A percentile compares a stretch with the other conserved stretches of the same genome.
Conservation (phyloP, 2,113 vertebrate genomes). For the Tragelaphus imberbis region DNA sequence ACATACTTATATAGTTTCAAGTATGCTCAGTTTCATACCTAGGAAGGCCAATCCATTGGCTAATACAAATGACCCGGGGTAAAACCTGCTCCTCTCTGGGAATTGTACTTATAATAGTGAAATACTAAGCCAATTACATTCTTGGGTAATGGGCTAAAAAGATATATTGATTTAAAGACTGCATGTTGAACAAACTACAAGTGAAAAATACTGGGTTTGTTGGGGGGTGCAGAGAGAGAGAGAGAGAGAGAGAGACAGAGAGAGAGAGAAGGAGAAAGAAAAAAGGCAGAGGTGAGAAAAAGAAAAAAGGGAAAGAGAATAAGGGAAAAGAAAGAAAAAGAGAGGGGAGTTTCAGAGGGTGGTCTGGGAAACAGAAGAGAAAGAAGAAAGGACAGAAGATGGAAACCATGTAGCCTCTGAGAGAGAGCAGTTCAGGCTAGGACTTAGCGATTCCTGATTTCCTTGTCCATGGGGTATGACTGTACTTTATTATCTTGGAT, state of each 20-base stretch:
- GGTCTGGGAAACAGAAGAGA: not conserved
- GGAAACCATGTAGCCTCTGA: not conserved
- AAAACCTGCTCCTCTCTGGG: not conserved
- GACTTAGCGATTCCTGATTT: not conserved
- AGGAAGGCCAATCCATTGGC: not conserved
- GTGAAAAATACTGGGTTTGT: not conserved
- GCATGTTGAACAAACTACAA: not conserved
- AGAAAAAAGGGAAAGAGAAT: not conserved
- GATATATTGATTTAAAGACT: not conserved
- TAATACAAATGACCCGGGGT: not conserved
- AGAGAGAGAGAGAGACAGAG: not conserved
- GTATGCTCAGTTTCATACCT: too few species aligned
- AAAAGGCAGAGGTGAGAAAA: not conserved
- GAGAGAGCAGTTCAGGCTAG: not conserved
- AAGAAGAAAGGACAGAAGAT: not conserved
- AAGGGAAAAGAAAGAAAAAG: not conserved
- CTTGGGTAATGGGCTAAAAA: not conserved
- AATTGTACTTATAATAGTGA: not conserved
- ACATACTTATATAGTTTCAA: not conserved
- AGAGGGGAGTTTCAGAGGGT: not conserved
- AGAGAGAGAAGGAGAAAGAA: too few species aligned
- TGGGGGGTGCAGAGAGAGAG: accelerated
- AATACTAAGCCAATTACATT: not conserved
- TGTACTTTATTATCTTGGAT: not conserved
- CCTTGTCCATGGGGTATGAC: not conserved